Evolutionary conservation across 1,140 invertebrate genomes (phyloP).

Genomic region (Brachionus manjavacas): DNA sequence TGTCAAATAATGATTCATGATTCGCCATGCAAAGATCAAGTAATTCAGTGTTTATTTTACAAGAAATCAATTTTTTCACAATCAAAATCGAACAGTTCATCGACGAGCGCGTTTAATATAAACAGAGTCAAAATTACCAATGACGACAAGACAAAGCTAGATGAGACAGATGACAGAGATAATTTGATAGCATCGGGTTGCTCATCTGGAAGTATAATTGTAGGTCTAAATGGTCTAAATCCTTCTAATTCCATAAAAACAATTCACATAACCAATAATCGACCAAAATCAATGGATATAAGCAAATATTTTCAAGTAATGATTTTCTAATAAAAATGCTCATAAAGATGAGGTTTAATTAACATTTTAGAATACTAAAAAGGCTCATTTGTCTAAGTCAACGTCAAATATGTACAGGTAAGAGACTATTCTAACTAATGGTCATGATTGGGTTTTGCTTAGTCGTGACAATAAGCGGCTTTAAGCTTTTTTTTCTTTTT

Average conservation of each 20-base stretch:
- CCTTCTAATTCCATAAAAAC: background rate
- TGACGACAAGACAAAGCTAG: background rate
- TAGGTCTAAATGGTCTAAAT: background rate
- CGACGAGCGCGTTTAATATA: background rate
- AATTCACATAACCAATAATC: conserved; percentile 1
- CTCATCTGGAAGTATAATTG: background rate
- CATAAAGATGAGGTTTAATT: background rate
- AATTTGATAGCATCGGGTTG: background rate
- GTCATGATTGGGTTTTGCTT: background rate
- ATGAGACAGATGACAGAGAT: background rate
- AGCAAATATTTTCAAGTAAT: conserved; percentile 40
- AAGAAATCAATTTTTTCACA: conserved; percentile 30
- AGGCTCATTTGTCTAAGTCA: conserved; percentile 39
- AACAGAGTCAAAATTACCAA: background rate
- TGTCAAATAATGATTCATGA: conserved; percentile 11
- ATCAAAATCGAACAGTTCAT: conserved; percentile 5
- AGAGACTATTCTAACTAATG: conserved; percentile 9
- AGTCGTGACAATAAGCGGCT: background rate
- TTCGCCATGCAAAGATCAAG: conserved; percentile 8
- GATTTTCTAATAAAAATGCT: background rate
- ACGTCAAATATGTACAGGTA: conserved; percentile 43
- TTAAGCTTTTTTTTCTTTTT: background rate
- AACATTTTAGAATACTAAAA: background rate
- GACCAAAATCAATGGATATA: conserved; percentile 40
- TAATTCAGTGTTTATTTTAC: background rate